Base-by-base conservation (phyloP, 2,888 invertebrate genomes). In the Cantharis flavilabris region DNA sequence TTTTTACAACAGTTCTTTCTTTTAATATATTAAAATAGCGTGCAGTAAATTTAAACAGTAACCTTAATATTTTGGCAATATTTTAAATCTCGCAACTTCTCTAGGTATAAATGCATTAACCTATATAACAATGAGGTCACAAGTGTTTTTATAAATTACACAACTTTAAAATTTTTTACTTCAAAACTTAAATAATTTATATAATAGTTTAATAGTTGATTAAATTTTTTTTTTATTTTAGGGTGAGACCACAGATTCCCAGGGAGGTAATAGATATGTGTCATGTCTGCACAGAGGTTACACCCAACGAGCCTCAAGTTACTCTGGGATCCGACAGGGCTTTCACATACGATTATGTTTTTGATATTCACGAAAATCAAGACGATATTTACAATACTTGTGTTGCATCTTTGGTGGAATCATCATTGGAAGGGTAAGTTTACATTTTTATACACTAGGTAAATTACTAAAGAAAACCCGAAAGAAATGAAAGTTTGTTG, bases 291-390 rank as follows among this genome's bases (percentile, higher is more conserved):
- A 98, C 98, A 0, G 92, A 94, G 75, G 97, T 98, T 20, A 93
- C 95, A 18, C 94, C 95, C 0, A 95, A 94, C 64, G 97, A 98
- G 84, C 97, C 97, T 0, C 97, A 97, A 87, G 94, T 99, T 62
- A 94, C 96, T 81, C 91, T 99, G 65, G 98, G 98, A 73, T 93
- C 95, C 62, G 98, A 98, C 89, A 96, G 98, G 86, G 95, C 96
- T 69, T 98, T 98, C 90, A 98, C 98, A 23, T 99, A 97, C 89
- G 98, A 99, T 90, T 95, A 95, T 88, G 98, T 99, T 69, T 99
- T 97, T 89, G 97, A 98, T 88, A 94, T 93, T 73, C 90, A 90
- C 75, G 91, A 93, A 65, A 88, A 89, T 72, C 99, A 98, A 89
- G 92, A 91, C 76, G 85, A 88, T 11, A 93, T 99, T 26, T 99